Evolutionary conservation across 2,113 vertebrate genomes (phyloP).

Genomic region (Sitta europaea): DNA sequence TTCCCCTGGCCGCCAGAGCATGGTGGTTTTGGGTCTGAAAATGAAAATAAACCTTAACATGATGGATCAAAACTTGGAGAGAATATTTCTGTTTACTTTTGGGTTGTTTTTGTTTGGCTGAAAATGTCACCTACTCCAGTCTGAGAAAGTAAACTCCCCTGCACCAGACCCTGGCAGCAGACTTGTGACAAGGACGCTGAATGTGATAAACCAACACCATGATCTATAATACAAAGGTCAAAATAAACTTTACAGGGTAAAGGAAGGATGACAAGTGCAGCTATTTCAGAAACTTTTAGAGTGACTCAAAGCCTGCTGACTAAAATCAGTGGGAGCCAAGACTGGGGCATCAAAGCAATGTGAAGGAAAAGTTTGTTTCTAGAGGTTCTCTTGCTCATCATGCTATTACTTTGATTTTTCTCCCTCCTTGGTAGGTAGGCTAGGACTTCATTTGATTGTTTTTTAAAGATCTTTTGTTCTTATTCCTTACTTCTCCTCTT

Average conservation of each 20-base stretch:
- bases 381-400: not conserved
- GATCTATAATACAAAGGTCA: not conserved
- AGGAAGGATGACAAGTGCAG: not conserved
- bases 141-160: not conserved
- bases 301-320: not conserved
- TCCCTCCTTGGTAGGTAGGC: not conserved
- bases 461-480: not conserved
- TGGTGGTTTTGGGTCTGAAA: not conserved
- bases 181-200: not conserved
- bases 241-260: not conserved
- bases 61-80: not conserved
- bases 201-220: not conserved
- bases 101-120: not conserved
- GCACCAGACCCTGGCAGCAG: not conserved
- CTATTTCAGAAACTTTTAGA: not conserved
- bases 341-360: not conserved
- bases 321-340: not conserved
- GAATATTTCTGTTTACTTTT: not conserved
- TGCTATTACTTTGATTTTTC: not conserved
- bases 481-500: not conserved
- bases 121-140: not conserved
- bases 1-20: not conserved
- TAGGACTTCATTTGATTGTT: not conserved
- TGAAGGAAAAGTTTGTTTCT: not conserved
- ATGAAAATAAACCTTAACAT: not conserved